Evolutionary conservation across 2,113 vertebrate genomes (phyloP).

Genomic region (Atherinomorus stipes): DNA sequence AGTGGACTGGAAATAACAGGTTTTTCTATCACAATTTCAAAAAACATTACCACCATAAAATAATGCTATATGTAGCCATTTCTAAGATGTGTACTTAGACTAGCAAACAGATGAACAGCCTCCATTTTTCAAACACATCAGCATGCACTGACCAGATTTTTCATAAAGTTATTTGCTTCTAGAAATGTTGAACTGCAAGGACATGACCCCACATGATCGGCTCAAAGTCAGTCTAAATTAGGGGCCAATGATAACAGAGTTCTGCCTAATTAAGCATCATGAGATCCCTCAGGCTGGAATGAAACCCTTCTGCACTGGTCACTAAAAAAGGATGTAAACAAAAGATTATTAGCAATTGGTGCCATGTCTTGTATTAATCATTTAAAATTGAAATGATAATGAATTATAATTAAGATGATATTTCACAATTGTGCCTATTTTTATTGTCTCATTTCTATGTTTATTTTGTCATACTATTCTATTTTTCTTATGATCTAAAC

Average conservation of each 20-base stretch:
- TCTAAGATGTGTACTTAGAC: background rate
- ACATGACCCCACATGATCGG: background rate
- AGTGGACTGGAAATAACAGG: too few species aligned
- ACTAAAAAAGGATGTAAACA: background rate
- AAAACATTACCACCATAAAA: background rate
- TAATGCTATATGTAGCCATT: background rate
- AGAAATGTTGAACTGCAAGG: slow-evolving; percentile 24
- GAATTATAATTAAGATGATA: too few species aligned
- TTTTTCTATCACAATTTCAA: background rate
- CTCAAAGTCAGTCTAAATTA: slow-evolving; percentile 44
- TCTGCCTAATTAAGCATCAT: slow-evolving; percentile 25
- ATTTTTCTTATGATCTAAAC: too few species aligned
- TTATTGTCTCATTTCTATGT: too few species aligned
- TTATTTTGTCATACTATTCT: too few species aligned
- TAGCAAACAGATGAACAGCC: background rate
- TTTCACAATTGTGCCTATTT: too few species aligned
- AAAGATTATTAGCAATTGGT: background rate
- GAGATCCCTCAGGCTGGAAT: background rate
- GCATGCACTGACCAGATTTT: slow-evolving; percentile 6
- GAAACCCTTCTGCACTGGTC: background rate
- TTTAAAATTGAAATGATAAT: too few species aligned
- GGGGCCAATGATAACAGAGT: slow-evolving; percentile 19
- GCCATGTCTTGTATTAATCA: background rate
- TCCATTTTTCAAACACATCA: background rate
- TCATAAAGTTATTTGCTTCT: slow-evolving; percentile 25